Conservation (phyloP, 2,113 vertebrate genomes). For the Mastomys natalensis region DNA sequence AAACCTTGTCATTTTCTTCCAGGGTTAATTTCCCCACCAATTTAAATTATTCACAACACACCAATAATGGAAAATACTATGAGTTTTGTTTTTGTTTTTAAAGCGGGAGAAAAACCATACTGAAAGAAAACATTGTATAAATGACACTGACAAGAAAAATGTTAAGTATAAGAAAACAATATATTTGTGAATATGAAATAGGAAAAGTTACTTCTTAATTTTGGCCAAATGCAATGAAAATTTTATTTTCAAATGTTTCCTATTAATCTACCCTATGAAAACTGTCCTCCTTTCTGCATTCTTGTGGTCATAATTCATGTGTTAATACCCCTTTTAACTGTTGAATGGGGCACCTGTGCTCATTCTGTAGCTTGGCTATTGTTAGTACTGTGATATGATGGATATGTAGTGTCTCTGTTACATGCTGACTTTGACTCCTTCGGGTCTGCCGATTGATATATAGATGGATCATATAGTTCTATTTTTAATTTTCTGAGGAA, state of each 20-base stretch:
- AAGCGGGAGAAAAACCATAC: neutral
- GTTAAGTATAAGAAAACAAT: neutral
- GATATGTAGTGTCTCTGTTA: neutral
- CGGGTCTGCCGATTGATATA: neutral
- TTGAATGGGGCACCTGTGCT: neutral
- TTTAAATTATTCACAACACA: conserved; percentile 21
- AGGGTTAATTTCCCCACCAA: conserved; percentile 43
- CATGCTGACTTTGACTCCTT: neutral
- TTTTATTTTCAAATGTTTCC: conserved; percentile 51
- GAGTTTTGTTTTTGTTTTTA: neutral
- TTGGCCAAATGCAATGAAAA: conserved; percentile 12
- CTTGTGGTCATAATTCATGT: neutral
- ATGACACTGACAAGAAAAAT: neutral
- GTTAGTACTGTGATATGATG: neutral
- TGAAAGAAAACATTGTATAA: conserved; percentile 7
- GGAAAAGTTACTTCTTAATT: conserved; percentile 35
- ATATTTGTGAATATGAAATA: conserved; percentile 25
- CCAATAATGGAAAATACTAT: neutral
- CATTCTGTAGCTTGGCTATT: neutral
- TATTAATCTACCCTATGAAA: conserved; percentile 30
- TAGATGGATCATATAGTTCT: neutral
- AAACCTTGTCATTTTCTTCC: conserved; percentile 28
- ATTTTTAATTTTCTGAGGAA: neutral
- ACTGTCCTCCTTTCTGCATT: neutral
- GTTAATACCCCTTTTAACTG: neutral